A percentile compares a stretch with the other conserved stretches of the same genome.
These are phyloP conservation scores for Peromyscus nudipes DNA, from an alignment of 2,797 vertebrate species.

Conservation along the genomic window DNA sequence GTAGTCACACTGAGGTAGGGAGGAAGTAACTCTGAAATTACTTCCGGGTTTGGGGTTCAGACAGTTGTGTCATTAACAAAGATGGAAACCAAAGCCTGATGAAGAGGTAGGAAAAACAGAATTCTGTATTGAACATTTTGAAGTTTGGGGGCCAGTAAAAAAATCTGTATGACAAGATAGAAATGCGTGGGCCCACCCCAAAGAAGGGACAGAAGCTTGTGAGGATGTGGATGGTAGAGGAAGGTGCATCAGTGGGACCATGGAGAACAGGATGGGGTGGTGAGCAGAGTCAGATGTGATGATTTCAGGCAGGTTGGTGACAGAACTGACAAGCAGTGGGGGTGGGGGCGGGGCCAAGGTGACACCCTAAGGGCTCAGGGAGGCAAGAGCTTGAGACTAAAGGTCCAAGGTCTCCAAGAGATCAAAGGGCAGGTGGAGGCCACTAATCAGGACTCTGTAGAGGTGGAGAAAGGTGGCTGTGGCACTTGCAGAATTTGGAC, in stretches of 20 bases:
- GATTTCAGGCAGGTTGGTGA: neutral
- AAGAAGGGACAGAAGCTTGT: neutral
- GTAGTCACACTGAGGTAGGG: no score
- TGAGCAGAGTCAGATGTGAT: neutral
- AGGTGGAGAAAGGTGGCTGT: neutral
- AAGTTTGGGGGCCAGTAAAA: neutral
- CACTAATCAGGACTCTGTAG: neutral
- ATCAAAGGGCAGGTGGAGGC: neutral
- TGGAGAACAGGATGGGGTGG: neutral
- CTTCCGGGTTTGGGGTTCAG: neutral
- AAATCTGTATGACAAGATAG: slow-evolving; percentile 14
- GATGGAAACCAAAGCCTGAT: neutral
- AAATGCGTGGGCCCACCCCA: neutral
- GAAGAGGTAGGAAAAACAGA: slow-evolving; percentile 1
- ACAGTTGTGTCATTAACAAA: neutral
- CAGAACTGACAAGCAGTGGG: neutral
- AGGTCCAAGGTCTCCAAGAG: neutral
- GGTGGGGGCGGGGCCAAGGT: neutral
- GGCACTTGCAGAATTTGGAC: neutral
- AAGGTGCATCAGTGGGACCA: neutral
- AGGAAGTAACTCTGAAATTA: neutral
- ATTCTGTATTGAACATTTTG: neutral
- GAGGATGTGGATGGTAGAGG: neutral
- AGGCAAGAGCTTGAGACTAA: neutral
- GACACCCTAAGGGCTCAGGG: neutral